A percentile compares a stretch with the other conserved stretches of the same genome.
Conservation (phyloP, 2,888 invertebrate genomes). For the Lobophora halterata region DNA sequence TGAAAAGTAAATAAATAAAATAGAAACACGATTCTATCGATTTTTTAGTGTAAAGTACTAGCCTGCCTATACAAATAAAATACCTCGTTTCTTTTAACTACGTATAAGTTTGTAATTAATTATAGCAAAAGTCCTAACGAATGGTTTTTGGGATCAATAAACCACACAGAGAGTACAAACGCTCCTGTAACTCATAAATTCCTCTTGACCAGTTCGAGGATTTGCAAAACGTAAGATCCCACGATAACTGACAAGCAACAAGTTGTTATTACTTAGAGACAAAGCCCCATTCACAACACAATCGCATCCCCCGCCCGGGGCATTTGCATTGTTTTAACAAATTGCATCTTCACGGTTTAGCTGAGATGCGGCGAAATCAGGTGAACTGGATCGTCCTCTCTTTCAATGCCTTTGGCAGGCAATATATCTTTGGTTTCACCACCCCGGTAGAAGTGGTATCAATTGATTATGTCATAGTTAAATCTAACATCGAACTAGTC, state of each 20-base stretch:
- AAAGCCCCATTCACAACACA: slow-evolving; percentile 31
- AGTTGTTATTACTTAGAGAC: slow-evolving; percentile 31
- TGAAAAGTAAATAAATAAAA: too few species aligned
- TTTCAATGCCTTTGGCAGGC: slow-evolving; percentile 4
- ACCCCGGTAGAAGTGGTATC: background rate
- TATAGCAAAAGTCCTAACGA: too few species aligned
- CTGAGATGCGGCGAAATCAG: slow-evolving; percentile 26
- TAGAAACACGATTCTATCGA: too few species aligned
- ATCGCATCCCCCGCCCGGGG: slow-evolving; percentile 27
- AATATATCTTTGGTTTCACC: slow-evolving; percentile 9
- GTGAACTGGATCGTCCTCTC: slow-evolving; percentile 19
- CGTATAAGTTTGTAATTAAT: too few species aligned
- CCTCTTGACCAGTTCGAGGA: slow-evolving; percentile 11
- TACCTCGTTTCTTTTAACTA: too few species aligned
- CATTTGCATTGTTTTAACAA: slow-evolving; percentile 30
- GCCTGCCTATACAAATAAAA: too few species aligned
- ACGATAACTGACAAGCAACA: slow-evolving; percentile 29
- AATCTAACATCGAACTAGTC: slow-evolving; percentile 5
- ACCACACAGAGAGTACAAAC: too few species aligned
- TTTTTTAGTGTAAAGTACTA: too few species aligned
- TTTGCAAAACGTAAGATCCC: slow-evolving; percentile 16
- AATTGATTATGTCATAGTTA: background rate
- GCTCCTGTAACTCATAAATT: slow-evolving; percentile 10
- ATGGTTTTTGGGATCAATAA: too few species aligned
- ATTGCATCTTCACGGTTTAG: slow-evolving; percentile 30